Evolutionary conservation across 2,888 invertebrate genomes (phyloP).

Genomic region (Odontocerum albicorne): DNA sequence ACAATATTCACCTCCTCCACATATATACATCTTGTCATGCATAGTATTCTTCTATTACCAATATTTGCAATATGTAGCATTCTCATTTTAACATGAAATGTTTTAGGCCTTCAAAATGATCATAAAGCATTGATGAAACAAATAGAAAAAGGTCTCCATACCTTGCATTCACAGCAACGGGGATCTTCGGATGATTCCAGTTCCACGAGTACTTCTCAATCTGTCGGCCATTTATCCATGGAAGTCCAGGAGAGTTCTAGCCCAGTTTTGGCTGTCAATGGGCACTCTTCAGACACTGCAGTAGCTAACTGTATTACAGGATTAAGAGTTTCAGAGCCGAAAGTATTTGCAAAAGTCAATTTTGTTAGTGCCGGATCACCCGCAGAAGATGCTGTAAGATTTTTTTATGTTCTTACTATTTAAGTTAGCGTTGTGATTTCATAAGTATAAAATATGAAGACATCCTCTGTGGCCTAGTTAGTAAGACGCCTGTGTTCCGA

Average conservation of each 20-base stretch:
- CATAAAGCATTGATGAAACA: slow-evolving; percentile 79
- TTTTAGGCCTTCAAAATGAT: slow-evolving; percentile 83
- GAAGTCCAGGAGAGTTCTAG: too few species aligned
- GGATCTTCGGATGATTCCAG: not conserved
- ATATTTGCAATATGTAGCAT: too few species aligned
- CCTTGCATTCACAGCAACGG: slow-evolving; percentile 58
- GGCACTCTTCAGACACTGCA: slow-evolving; percentile 28
- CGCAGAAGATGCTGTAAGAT: slow-evolving; percentile 75
- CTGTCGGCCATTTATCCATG: too few species aligned
- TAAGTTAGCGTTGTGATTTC: too few species aligned
- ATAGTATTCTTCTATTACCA: too few species aligned
- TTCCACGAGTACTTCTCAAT: slow-evolving; percentile 2
- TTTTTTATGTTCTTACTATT: too few species aligned
- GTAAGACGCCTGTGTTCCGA: too few species aligned
- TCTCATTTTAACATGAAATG: too few species aligned
- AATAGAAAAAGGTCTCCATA: slow-evolving; percentile 77
- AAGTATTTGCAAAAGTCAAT: slow-evolving; percentile 71
- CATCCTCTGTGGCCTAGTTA: too few species aligned
- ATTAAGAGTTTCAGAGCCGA: slow-evolving; percentile 40
- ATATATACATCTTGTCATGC: too few species aligned
- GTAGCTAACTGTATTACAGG: slow-evolving; percentile 38
- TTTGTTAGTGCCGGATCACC: slow-evolving; percentile 77
- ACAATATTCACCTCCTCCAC: too few species aligned
- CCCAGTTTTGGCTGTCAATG: slow-evolving; percentile 9
- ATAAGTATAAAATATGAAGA: too few species aligned